A percentile compares a stretch with the other conserved stretches of the same genome.
phyloP scores from a whole-genome alignment of 1,140 invertebrate species.

The Drosophila lacertosa region DNA sequence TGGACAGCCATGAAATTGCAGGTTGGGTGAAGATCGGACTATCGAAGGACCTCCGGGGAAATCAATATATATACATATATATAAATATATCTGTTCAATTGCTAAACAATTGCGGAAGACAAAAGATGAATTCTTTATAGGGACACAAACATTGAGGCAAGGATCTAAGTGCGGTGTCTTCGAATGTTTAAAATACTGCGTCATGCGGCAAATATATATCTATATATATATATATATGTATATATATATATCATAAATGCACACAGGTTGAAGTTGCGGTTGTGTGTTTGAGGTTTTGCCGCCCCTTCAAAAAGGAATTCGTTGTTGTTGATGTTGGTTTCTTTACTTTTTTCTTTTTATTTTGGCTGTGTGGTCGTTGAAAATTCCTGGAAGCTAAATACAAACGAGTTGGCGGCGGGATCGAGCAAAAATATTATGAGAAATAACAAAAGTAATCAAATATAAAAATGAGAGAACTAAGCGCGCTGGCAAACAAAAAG shows the following conservation, averaged over 20 bases:
- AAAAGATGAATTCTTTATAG: constrained; percentile 67
- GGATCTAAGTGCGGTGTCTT: constrained; percentile 33
- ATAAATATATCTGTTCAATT: too few species aligned
- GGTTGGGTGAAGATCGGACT: constrained; percentile 4
- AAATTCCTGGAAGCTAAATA: constrained; percentile 65
- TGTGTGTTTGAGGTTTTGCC: constrained; percentile 74
- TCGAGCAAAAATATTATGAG: constrained; percentile 76
- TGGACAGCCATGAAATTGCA: constrained; percentile 73
- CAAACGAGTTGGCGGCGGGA: constrained; percentile 50
- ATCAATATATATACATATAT: constrained; percentile 77
- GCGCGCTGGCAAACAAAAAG: constrained; percentile 11
- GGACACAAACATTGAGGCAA: constrained; percentile 66
- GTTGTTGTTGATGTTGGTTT: constrained; percentile 25
- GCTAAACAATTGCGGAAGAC: constrained; percentile 73
- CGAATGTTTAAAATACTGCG: constrained; percentile 68
- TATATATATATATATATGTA: not conserved
- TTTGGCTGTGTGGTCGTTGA: constrained; percentile 57
- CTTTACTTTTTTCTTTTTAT: too few species aligned
- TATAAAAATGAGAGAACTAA: constrained; percentile 19
- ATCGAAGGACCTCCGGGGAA: constrained; percentile 68
- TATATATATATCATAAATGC: constrained; percentile 70
- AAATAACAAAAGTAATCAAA: constrained; percentile 74
- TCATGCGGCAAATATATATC: constrained; percentile 67
- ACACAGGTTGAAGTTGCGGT: constrained; percentile 60
- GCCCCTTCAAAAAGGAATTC: constrained; percentile 50